Evolutionary conservation across 2,797 vertebrate genomes (phyloP), one percentile per base, ranked within the genome.

Genomic region (Oreonectes daqikongensis): DNA sequence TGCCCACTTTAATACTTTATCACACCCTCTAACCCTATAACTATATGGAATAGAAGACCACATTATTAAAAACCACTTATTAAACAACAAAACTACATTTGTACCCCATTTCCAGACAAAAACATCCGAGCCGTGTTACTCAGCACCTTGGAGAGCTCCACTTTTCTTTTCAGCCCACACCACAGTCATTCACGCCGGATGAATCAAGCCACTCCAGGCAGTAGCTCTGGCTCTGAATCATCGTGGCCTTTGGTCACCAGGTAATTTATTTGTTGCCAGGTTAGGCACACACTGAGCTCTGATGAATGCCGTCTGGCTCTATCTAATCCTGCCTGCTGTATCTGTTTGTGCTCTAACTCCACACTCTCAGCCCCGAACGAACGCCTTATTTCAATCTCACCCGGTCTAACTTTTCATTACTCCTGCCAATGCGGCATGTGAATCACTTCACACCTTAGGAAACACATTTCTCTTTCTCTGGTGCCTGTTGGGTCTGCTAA

Each of bases 81-180:
- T 12, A 15, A 42, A 14, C 12, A 44, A 12, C 42, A 42, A 32
- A 32, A 6, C 30, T 32, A 35, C 8, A 35, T 35, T 1, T 35
- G 32, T 10, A n/a, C n/a, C 17, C 44, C 18, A 24, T 61, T 18
- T 63, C n/a, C 63, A 46, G n/a, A 75, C 24, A 57, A 28, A 67
- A 50, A 48, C 7, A 9, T 57, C 18, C 48, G 18, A 46, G 40
- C 1, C 17, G 18, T 2, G 82, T 84, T 85, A 80, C 80, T 86
- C 89, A 91, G 82, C 75, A 84, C 79, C 77, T 68, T 77, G 85
- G 79, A 89, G 87, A 85, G 88, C 85, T 81, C 84, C 83, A 82
- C 80, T 85, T 83, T 82, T 80, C 69, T 75, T 61, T 69, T 38
- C 57, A 67, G 46, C 57, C 22, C 17, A 60, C 68, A 65, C 9